A percentile compares a stretch with the other conserved stretches of the same genome.
phyloP scores from a whole-genome alignment of 2,113 vertebrate species.

The Ctenodactylus gundi region DNA sequence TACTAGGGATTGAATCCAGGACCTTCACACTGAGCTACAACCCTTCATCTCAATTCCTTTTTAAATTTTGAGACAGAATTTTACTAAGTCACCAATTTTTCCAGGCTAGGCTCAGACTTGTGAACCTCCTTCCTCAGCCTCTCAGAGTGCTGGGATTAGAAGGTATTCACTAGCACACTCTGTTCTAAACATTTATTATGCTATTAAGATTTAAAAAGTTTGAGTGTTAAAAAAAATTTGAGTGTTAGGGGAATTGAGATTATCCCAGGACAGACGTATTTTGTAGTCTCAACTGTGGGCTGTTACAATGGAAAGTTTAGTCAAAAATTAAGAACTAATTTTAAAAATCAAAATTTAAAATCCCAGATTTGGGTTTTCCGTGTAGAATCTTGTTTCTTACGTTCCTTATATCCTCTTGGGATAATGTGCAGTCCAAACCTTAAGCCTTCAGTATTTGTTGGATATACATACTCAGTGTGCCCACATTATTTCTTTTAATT shows the following conservation, averaged over 20 bases:
- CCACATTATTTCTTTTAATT: constrained; percentile 22
- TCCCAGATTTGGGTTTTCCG: background rate
- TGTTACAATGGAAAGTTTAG: background rate
- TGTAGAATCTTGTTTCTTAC: background rate
- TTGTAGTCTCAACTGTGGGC: background rate
- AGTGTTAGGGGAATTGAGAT: background rate
- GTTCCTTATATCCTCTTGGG: background rate
- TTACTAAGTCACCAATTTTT: background rate
- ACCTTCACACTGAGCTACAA: background rate
- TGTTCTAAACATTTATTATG: background rate
- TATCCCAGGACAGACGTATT: background rate
- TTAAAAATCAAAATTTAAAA: background rate
- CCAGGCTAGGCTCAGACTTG: background rate
- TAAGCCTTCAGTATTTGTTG: background rate
- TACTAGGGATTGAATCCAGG: background rate
- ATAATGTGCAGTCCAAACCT: background rate
- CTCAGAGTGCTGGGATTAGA: background rate
- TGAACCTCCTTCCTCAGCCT: background rate
- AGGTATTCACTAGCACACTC: background rate
- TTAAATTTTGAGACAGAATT: background rate
- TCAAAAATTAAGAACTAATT: constrained; percentile 33
- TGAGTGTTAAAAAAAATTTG: background rate
- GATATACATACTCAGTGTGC: background rate
- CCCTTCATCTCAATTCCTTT: too few species aligned
- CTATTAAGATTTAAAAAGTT: background rate